Conservation (phyloP, 1,140 invertebrate genomes). For the Aphis gossypii region DNA sequence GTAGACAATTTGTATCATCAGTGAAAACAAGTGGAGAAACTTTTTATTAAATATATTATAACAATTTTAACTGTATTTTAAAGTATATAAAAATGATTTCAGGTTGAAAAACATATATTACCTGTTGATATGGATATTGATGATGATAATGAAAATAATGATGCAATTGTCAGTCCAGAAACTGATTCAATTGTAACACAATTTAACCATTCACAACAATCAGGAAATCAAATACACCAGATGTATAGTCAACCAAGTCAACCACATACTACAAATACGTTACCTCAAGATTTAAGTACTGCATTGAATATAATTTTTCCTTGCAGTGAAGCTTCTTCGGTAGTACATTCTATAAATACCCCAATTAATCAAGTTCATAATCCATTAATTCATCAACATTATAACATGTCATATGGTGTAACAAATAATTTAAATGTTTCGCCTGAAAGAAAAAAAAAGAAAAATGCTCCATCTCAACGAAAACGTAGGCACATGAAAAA, state of each 20-base stretch:
- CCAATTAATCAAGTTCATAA: slow-evolving; percentile 44
- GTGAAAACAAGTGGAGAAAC: neutral
- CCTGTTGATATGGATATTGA: slow-evolving; percentile 67
- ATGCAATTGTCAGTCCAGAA: slow-evolving; percentile 34
- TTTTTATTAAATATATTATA: neutral
- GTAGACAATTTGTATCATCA: neutral
- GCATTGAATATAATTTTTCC: slow-evolving; percentile 78
- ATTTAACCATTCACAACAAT: neutral
- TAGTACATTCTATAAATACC: slow-evolving; percentile 35
- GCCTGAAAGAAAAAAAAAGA: slow-evolving; percentile 57
- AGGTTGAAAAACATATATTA: slow-evolving; percentile 51
- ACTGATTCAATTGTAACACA: slow-evolving; percentile 9
- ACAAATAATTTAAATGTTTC: slow-evolving; percentile 1
- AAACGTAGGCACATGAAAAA: slow-evolving; percentile 60
- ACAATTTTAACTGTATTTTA: neutral
- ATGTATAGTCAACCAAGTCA: slow-evolving; percentile 33
- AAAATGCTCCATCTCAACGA: slow-evolving; percentile 61
- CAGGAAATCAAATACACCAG: slow-evolving; percentile 44
- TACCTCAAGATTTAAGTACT: slow-evolving; percentile 74
- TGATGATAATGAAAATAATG: slow-evolving; percentile 62
- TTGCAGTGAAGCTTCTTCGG: slow-evolving; percentile 33
- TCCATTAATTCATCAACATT: slow-evolving; percentile 29
- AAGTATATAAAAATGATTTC: neutral
- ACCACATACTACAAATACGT: slow-evolving; percentile 59
- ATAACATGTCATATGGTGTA: neutral